Conservation (phyloP, 2,888 invertebrate genomes). For the Chrysomela aeneicollis region DNA sequence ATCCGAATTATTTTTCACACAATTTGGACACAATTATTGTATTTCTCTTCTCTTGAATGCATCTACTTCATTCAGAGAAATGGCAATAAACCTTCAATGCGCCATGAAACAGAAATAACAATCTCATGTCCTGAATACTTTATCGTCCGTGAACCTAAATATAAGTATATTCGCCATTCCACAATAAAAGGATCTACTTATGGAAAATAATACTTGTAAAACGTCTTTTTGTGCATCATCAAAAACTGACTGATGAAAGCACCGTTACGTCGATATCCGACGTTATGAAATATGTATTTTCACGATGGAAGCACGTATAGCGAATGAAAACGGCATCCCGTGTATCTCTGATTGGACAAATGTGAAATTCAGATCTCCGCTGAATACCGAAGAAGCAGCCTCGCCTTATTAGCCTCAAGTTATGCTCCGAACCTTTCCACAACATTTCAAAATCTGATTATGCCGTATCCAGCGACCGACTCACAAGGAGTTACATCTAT, state of each 20-base stretch:
- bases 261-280: not conserved
- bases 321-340: constrained; percentile 36
- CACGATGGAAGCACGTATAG: constrained; percentile 1
- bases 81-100: too few species aligned
- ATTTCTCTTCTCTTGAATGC: too few species aligned
- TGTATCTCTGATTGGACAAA: constrained; percentile 45
- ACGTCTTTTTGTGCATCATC: not conserved
- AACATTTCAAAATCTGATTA: constrained; percentile 44
- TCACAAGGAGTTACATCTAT: constrained; percentile 50
- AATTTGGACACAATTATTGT: too few species aligned
- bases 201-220: not conserved
- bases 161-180: too few species aligned
- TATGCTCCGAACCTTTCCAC: constrained; percentile 39
- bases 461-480: constrained; percentile 33
- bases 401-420: constrained; percentile 42
- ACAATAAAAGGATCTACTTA: not conserved
- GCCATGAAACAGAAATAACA: too few species aligned
- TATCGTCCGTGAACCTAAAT: too few species aligned
- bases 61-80: too few species aligned
- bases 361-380: constrained; percentile 40
- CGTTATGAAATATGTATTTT: constrained; percentile 4
- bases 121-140: too few species aligned
- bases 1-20: too few species aligned
- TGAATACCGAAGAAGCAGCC: constrained; percentile 39
- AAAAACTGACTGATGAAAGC: constrained; percentile 3